These are phyloP conservation scores for Propsilocerus akamusi DNA, from an alignment of 1,140 invertebrate species.

Conservation along the genomic window DNA sequence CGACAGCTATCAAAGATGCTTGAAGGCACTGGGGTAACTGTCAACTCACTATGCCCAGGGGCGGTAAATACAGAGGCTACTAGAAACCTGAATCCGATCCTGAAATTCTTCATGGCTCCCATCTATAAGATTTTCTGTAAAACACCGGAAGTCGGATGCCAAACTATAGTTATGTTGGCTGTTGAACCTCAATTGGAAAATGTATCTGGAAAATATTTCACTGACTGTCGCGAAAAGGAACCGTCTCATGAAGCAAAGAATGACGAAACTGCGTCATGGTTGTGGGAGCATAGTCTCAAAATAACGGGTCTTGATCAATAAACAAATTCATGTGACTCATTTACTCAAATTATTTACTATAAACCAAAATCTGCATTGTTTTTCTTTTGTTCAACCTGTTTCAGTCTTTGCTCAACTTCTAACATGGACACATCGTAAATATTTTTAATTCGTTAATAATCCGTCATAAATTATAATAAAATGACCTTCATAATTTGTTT, in stretches of 20 bases:
- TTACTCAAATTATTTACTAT: too few relatives aligned
- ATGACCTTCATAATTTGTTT: too few relatives aligned
- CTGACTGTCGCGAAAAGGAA: constrained; percentile 24
- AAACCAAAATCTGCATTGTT: too few relatives aligned
- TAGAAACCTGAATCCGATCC: constrained; percentile 32
- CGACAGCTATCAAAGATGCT: constrained; percentile 36
- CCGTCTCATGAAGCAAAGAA: constrained; percentile 16
- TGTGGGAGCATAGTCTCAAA: constrained; percentile 53
- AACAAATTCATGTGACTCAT: too few relatives aligned
- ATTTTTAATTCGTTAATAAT: too few relatives aligned
- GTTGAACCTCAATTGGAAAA: constrained; percentile 35
- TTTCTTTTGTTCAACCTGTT: too few relatives aligned
- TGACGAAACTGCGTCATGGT: constrained; percentile 28
- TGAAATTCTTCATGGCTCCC: constrained; percentile 18
- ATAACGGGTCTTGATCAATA: too few relatives aligned
- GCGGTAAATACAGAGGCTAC: constrained; percentile 57
- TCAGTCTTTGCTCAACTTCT: too few relatives aligned
- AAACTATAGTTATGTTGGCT: constrained; percentile 48
- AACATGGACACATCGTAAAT: too few relatives aligned
- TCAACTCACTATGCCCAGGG: constrained; percentile 61
- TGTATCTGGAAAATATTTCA: constrained; percentile 35
- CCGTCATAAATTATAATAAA: too few relatives aligned
- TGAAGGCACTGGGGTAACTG: constrained; percentile 34
- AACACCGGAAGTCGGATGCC: constrained; percentile 40
- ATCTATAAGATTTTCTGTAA: constrained; percentile 22